These are phyloP conservation scores for Bergia puertoricense DNA, from an alignment of 92 coral and sea anemone genomes.

Conservation along the genomic window DNA sequence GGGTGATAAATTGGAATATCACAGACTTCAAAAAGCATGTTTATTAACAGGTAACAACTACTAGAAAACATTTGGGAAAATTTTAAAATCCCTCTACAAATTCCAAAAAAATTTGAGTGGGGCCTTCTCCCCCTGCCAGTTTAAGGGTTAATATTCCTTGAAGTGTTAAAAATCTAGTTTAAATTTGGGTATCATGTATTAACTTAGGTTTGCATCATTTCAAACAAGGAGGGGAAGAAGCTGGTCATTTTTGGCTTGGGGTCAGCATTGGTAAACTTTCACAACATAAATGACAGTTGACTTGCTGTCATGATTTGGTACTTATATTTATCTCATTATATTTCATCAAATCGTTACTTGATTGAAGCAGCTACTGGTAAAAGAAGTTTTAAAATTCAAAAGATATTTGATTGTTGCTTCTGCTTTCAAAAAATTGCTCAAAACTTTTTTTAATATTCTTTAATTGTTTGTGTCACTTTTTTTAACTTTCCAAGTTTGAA, in stretches of 20 bases:
- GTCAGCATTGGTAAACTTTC: neutral
- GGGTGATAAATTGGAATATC: neutral
- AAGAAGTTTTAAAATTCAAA: neutral
- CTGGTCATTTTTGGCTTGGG: too few species aligned
- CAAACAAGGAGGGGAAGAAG: neutral
- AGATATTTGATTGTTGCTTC: neutral
- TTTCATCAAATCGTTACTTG: neutral
- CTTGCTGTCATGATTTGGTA: neutral
- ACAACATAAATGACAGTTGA: neutral
- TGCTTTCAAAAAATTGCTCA: slow-evolving; percentile 3
- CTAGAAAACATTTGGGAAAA: too few species aligned
- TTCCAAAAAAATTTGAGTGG: neutral
- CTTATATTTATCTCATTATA: neutral
- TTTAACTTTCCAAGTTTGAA: slow-evolving; percentile 14
- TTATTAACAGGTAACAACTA: neutral
- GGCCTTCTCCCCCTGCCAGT: slow-evolving; percentile 9
- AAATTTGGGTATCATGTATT: too few species aligned
- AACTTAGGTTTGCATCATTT: neutral
- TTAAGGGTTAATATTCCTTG: too few species aligned
- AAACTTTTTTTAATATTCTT: slow-evolving; percentile 12
- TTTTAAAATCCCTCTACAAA: slow-evolving; percentile 1
- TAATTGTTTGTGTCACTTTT: slow-evolving; percentile 14
- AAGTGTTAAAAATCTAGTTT: too few species aligned
- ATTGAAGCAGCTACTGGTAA: too few species aligned
- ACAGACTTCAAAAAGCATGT: neutral